Evolutionary conservation across 2,113 vertebrate species (phyloP).

Genomic region (Ammodramus savannarum): DNA sequence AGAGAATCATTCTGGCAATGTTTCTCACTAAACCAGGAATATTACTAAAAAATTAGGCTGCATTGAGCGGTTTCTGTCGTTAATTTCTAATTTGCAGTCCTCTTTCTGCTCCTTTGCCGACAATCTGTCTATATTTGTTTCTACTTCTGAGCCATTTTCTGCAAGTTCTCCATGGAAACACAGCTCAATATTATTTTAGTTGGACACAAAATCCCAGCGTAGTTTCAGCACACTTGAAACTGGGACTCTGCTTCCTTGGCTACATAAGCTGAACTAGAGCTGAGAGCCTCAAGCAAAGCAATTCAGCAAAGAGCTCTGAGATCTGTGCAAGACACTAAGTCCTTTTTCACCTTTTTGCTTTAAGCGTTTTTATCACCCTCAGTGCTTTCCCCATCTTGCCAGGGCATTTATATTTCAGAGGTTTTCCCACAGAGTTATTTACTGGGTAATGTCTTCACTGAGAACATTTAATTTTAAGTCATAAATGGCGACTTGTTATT

Average conservation of each 20-base stretch:
- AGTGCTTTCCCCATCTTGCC: background rate
- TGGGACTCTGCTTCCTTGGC: background rate
- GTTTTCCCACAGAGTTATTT: conserved; percentile 51
- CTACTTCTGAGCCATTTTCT: background rate
- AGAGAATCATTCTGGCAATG: background rate
- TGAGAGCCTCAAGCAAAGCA: background rate
- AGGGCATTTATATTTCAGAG: conserved; percentile 49
- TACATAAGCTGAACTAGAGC: background rate
- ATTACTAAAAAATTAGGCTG: background rate
- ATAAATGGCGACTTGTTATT: conserved; percentile 47
- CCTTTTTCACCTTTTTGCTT: background rate
- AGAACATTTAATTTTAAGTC: conserved; percentile 38
- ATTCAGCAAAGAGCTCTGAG: background rate
- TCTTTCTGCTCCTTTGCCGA: background rate
- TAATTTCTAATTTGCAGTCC: background rate
- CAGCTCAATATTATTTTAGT: background rate
- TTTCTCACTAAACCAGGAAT: background rate
- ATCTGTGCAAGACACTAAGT: background rate
- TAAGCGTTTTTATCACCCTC: background rate
- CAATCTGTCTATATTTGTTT: background rate
- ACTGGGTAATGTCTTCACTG: conserved; percentile 5
- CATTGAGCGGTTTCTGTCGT: background rate
- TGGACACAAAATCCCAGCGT: background rate
- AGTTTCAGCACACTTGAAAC: background rate
- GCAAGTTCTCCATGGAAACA: background rate